These are phyloP conservation scores for Drosophila vallismaia DNA, from an alignment of 2,888 invertebrate species.

Conservation along the genomic window DNA sequence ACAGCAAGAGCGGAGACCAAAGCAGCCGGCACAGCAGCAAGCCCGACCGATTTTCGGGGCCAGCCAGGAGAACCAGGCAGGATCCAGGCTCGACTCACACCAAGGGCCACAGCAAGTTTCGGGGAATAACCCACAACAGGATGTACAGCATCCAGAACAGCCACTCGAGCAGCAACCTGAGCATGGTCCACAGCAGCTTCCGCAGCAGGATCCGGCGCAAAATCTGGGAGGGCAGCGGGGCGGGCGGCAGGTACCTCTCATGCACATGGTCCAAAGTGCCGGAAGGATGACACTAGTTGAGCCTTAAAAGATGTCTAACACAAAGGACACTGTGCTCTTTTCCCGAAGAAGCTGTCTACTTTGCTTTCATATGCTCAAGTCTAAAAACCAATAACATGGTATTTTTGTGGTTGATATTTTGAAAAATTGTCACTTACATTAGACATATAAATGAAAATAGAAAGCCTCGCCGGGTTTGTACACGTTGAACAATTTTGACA, in stretches of 20 bases:
- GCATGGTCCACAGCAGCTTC: slow-evolving; percentile 12
- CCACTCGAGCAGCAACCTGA: slow-evolving; percentile 26
- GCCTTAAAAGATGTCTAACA: not conserved
- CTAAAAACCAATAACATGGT: not conserved
- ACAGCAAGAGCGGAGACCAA: not conserved
- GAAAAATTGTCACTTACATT: slow-evolving; percentile 12
- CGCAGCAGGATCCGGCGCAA: slow-evolving; percentile 2
- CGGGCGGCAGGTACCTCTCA: slow-evolving; percentile 4
- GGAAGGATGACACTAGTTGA: not conserved
- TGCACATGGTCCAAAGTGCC: slow-evolving; percentile 22
- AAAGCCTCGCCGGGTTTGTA: not conserved
- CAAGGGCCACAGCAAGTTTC: slow-evolving; percentile 27
- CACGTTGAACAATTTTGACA: slow-evolving; percentile 3
- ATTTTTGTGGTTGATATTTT: not conserved
- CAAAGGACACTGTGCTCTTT: not conserved
- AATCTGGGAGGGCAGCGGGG: slow-evolving; percentile 1
- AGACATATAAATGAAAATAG: slow-evolving; percentile 14
- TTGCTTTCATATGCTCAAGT: slow-evolving; percentile 4
- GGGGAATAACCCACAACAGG: slow-evolving; percentile 42
- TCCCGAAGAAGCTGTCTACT: slow-evolving; percentile 14
- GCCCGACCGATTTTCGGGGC: slow-evolving; percentile 16
- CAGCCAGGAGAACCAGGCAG: slow-evolving; percentile 45
- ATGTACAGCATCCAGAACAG: slow-evolving; percentile 20
- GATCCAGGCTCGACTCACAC: slow-evolving; percentile 39
- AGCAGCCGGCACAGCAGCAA: slow-evolving; percentile 9